Evolutionary conservation across 2,797 vertebrate genomes (phyloP), one percentile per base, ranked within the genome.

Genomic region (Crocidura indochinensis): DNA sequence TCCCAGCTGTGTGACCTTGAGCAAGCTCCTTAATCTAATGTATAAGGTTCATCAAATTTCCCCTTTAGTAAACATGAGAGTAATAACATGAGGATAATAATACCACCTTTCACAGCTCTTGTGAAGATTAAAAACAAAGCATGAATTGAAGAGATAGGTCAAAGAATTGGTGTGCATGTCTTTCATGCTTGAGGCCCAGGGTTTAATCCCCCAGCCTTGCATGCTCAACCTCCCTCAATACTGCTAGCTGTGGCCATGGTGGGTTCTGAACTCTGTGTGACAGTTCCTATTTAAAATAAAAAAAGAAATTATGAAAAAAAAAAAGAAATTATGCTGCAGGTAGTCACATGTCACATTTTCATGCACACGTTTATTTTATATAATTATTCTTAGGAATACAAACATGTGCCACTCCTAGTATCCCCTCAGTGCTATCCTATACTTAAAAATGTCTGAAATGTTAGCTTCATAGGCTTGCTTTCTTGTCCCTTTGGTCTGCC

Each of bases 121-220:
- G 11, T 49, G 27, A 92, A 64, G 68, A 24, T 71, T 67, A 53
- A 87, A 29, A 69, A n/a, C 75, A 69, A 83, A 93, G 85, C 49
- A 5, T 1, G 15, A 20, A 60, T 20, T 60, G 15, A 15, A 20
- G 19, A 60, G 56, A 15, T 19, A 60, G 56, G 17, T 20, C 19
- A 60, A 53, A 53, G 56, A 60, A 20, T 60, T 60, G 56, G 56
- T 19, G 56, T 60, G 2, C 15, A 60, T 19, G 15, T 60, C 3
- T 15, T 20, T 8, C 15, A 60, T 60, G 56, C 56, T 60, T 60
- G 6, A 60, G 15, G 56, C 19, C 56, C 22, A 60, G 22, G 7
- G 22, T 60, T 20, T 60, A 60, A 20, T 60, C 51, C 56, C 56
- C 56, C 56, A 20, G 17, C 56, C 19, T 60, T 20, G 19, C 56